Conservation (phyloP, 2,888 invertebrate species). For the Thecophora atra region DNA sequence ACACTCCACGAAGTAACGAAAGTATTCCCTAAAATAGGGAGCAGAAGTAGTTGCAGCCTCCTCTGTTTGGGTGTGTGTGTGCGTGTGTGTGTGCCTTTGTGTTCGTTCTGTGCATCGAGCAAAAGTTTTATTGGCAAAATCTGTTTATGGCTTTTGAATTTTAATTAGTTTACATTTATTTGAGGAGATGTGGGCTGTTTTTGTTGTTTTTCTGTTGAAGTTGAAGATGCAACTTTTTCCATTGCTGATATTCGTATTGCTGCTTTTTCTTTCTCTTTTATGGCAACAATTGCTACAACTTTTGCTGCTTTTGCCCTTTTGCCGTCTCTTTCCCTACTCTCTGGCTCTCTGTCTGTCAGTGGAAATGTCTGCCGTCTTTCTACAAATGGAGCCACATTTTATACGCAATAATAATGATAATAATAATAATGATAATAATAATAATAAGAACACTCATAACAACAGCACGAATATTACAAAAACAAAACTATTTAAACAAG, state of each 20-base stretch:
- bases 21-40: constrained; percentile 21
- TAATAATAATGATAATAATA: background rate
- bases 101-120: constrained; percentile 45
- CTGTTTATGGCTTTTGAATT: constrained; percentile 65
- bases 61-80: constrained; percentile 2
- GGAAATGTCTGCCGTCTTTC: background rate
- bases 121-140: constrained; percentile 65
- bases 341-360: background rate
- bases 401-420: background rate
- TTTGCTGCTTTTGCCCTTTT: background rate
- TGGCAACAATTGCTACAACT: background rate
- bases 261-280: background rate
- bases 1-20: background rate
- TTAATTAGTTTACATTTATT: constrained; percentile 59
- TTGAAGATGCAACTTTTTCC: background rate
- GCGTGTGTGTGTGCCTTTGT: constrained; percentile 13
- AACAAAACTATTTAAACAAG: background rate
- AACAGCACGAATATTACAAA: too few species aligned
- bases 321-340: background rate
- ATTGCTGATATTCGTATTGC: background rate
- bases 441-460: constrained; percentile 6
- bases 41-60: constrained; percentile 24
- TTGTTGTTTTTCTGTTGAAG: background rate
- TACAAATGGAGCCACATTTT: background rate
- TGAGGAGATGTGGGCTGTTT: background rate